Base-by-base conservation (phyloP, 2,888 invertebrate genomes). In the Oligia strigilis region DNA sequence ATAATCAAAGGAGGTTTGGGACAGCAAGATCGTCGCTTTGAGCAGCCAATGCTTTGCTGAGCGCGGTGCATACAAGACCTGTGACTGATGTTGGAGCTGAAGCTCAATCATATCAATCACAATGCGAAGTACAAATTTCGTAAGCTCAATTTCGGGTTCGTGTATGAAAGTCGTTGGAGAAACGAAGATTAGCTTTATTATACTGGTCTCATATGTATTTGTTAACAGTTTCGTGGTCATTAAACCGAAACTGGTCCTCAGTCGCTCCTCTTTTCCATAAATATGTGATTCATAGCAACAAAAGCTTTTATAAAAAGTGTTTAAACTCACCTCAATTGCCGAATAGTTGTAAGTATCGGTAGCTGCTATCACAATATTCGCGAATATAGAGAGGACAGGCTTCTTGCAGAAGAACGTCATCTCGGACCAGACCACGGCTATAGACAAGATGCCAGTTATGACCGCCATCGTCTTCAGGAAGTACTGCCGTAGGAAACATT, bases 371-470 rank as follows among this genome's bases (percentile, higher is more conserved):
- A 99, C 98, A 90, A 99, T 98, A 85, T 98, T 98, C n/a, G 99
- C 99, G 95, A 99, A 99, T 87, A 99, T 98, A 1, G 99, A 99
- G 5, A 99, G 97, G 43, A 99, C 99, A 0, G 99, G 99, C 46
- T 97, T 96, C 91, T 98, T 98, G 92, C 98, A 98, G 97, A 99
- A 99, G 97, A 99, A 99, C 1, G 99, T 99, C 91, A 99, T 98
- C 97, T 99, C 99, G 0, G 99, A 99, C 99, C 99, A 99, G n/a
- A 99, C 99, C 58, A 99, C 99, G 92, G 98, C 98, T 46, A 98
- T 96, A 0, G 99, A 99, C 95, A 99, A 97, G 65, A 98, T 94
- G 4, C 98, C 98, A 0, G 99, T 98, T 19, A 98, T 89, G 49
- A 98, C 96, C 3, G 99, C 98, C 87, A 98, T 94, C 0, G 97